Evolutionary conservation across 2,888 invertebrate species (phyloP).

Genomic region (Conistra vaccinii): DNA sequence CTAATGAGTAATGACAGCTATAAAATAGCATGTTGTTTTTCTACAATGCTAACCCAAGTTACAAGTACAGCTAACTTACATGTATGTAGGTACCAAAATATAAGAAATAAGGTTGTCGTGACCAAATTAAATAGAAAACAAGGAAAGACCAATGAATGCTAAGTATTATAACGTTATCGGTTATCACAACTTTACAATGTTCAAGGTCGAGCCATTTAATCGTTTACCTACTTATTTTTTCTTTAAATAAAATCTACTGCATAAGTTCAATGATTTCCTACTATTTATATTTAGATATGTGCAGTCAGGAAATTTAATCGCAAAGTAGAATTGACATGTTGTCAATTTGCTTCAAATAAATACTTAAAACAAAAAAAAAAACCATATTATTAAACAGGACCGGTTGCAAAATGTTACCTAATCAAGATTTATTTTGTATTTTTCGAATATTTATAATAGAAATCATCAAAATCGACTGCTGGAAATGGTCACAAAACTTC

Average conservation of each 20-base stretch:
- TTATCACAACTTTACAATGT: constrained; percentile 29
- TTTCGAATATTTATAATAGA: neutral
- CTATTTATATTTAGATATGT: neutral
- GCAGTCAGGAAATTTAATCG: neutral
- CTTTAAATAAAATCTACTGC: neutral
- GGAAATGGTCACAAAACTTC: neutral
- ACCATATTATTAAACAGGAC: neutral
- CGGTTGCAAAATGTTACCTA: neutral
- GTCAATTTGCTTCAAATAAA: neutral
- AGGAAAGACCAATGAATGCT: constrained; percentile 25
- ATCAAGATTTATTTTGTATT: neutral
- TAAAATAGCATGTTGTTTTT: neutral
- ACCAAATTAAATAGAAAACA: constrained; percentile 37
- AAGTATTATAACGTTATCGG: constrained; percentile 27
- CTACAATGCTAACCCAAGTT: neutral
- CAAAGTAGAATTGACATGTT: neutral
- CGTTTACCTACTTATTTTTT: constrained; percentile 1
- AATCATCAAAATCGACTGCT: neutral
- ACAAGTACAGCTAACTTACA: neutral
- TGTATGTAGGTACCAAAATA: neutral
- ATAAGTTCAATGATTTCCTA: neutral
- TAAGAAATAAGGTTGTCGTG: neutral
- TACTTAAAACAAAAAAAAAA: neutral
- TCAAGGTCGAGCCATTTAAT: constrained; percentile 33
- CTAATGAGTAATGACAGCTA: neutral